Evolutionary conservation across 2,113 vertebrate species (phyloP).

Genomic region (Trogon surrucura): DNA sequence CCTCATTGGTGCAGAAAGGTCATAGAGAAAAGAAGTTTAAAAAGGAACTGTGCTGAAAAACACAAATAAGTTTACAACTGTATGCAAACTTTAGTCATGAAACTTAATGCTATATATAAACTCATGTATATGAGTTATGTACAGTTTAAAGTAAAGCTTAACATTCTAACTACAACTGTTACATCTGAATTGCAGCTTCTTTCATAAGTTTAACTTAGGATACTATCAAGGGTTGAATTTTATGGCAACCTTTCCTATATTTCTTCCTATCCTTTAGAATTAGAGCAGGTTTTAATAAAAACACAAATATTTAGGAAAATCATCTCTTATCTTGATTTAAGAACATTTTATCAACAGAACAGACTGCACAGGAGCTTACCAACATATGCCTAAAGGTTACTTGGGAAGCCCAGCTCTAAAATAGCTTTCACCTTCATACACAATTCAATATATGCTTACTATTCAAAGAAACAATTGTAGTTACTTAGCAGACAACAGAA

Average conservation of each 20-base stretch:
- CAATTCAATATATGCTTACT: neutral
- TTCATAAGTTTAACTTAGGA: neutral
- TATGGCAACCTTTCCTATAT: neutral
- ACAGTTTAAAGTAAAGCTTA: neutral
- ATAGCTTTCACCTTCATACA: neutral
- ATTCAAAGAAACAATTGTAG: neutral
- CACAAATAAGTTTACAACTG: neutral
- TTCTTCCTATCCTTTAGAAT: neutral
- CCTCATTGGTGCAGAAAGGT: neutral
- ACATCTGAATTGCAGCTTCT: neutral
- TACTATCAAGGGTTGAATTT: neutral
- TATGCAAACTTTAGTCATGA: neutral
- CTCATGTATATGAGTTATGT: neutral
- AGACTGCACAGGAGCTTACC: neutral
- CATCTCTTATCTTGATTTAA: neutral
- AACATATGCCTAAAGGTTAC: neutral
- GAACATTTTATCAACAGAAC: neutral
- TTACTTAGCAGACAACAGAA: neutral
- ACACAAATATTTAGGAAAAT: neutral
- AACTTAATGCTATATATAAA: neutral
- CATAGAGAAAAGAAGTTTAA: neutral
- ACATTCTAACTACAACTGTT: neutral
- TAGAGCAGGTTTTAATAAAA: neutral
- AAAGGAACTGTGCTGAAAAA: neutral
- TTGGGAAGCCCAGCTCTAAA: conserved; percentile 3